These are phyloP conservation scores for Linyphia triangularis DNA, from an alignment of 2,888 invertebrate species.

Conservation along the genomic window DNA sequence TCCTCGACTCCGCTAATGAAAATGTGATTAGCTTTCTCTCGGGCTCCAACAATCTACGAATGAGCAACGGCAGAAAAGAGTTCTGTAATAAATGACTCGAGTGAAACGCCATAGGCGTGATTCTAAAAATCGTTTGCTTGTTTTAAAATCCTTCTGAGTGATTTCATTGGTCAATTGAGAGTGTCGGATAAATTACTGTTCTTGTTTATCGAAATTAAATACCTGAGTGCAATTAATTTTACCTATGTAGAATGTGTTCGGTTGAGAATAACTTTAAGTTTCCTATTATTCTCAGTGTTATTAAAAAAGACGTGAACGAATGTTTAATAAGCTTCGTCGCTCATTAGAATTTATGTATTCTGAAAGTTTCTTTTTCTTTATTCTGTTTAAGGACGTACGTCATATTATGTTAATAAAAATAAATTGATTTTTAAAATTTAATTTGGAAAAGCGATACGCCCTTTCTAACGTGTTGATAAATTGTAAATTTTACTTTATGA, in stretches of 20 bases:
- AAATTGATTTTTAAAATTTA: not conserved
- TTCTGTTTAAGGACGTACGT: not conserved
- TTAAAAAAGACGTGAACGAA: not conserved
- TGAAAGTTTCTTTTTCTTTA: not conserved
- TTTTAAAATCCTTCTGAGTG: slow-evolving; percentile 19
- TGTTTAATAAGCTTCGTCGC: not conserved
- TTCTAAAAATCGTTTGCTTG: slow-evolving; percentile 28
- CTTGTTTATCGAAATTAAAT: slow-evolving; percentile 17
- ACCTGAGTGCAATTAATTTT: not conserved
- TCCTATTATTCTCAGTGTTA: not conserved
- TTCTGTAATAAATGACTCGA: slow-evolving; percentile 30
- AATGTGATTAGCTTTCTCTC: slow-evolving; percentile 48
- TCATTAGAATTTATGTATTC: not conserved
- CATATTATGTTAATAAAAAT: not conserved
- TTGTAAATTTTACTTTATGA: too few species aligned
- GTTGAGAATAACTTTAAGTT: not conserved
- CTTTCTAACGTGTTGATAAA: too few species aligned
- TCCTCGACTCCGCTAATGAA: slow-evolving; percentile 51
- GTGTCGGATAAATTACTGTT: slow-evolving; percentile 23
- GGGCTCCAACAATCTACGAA: not conserved
- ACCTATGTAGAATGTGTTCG: not conserved
- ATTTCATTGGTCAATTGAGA: slow-evolving; percentile 16
- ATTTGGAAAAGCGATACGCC: not conserved
- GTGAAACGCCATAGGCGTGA: slow-evolving; percentile 34
- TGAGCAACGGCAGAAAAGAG: not conserved